Conservation (phyloP, 1,140 invertebrate genomes). For the Microplitis demolitor region DNA sequence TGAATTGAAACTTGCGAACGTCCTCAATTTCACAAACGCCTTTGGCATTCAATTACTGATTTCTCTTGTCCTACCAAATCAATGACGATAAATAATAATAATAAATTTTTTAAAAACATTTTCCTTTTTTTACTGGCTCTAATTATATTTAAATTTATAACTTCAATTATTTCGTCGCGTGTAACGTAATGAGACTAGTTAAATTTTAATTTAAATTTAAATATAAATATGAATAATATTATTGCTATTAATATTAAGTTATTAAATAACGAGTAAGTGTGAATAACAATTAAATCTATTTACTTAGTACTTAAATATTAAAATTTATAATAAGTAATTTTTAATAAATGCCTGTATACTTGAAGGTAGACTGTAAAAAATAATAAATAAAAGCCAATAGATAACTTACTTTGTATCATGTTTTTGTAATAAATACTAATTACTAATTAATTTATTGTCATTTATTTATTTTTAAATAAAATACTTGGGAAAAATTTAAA, state of each 20-base stretch:
- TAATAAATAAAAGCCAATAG: too few relatives aligned
- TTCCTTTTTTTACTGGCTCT: not conserved
- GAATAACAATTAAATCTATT: not conserved
- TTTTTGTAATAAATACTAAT: too few relatives aligned
- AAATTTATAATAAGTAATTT: too few relatives aligned
- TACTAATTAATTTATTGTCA: too few relatives aligned
- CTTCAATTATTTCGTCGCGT: not conserved
- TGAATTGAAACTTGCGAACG: not conserved
- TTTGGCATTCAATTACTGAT: constrained; percentile 21
- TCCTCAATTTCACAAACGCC: constrained; percentile 27
- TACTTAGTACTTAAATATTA: not conserved
- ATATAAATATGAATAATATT: not conserved
- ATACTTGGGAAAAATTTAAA: too few relatives aligned
- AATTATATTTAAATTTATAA: not conserved
- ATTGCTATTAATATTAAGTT: too few relatives aligned
- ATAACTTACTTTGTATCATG: too few relatives aligned
- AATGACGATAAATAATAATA: not conserved
- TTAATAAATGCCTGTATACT: too few relatives aligned
- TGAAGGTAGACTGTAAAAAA: too few relatives aligned
- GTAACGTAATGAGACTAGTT: not conserved
- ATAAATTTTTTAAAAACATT: not conserved
- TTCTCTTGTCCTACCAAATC: constrained; percentile 18
- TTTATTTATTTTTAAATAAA: too few relatives aligned
- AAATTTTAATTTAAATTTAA: not conserved
- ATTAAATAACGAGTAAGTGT: not conserved